Evolutionary conservation across 2,888 invertebrate genomes (phyloP), one percentile per base, ranked within the genome.

Genomic region (Rhingia rostrata): DNA sequence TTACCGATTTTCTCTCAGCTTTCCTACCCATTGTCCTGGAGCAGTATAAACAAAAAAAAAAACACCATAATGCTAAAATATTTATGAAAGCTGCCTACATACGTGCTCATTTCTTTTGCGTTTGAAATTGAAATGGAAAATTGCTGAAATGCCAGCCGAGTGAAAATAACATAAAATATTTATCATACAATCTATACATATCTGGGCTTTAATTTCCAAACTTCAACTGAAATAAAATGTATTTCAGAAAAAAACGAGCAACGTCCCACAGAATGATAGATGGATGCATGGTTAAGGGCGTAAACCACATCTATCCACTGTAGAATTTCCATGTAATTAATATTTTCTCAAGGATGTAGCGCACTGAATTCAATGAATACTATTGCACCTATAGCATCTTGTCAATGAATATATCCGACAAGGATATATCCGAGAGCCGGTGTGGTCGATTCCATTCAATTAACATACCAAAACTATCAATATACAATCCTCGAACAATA

Each of bases 391-490:
- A 22, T 22, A 22, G 22, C 22, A 22, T 22, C 22, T 22, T 22
- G 22, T 2, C 22, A 22, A 22, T 22, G 2, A 6, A 10, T 9
- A 22, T 4, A 30, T 22, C 49, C 9, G 49, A 53, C 22, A 72
- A 43, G 32, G 53, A 79, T 66, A 32, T 22, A 22, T 22, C 22
- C 22, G 22, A 22, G 22, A 22, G 22, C 12, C 45, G 32, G 7
- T 14, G 9, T 32, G 37, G 14, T 58, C 63, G 35, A 53, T 53
- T 53, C 47, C 9, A 72, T 82, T 82, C 70, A 77, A 77, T 82
- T 77, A 81, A 53, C 70, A 77, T 81, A 70, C 51, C 70, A 58
- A 30, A 12, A 53, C 41, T 51, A 49, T 35, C 47, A 64, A 61
- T 61, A 60, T 4, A 35, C 61, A 69, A 77, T 56, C 35, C 41